Evolutionary conservation across 2,888 invertebrate genomes (phyloP).

Genomic region (Nomada ferruginata): DNA sequence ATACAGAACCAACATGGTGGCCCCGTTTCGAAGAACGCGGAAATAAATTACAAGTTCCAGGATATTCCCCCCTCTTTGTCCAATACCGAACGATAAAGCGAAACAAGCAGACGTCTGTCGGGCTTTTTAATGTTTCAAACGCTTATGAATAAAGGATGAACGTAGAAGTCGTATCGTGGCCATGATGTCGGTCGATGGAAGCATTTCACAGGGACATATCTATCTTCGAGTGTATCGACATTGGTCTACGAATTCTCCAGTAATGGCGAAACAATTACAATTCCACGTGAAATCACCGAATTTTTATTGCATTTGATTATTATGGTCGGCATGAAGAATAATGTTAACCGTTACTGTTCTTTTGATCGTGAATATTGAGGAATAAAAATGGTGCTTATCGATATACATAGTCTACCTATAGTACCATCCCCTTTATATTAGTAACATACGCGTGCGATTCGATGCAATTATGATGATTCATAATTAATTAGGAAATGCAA

Average conservation of each 20-base stretch:
- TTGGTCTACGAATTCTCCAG: neutral
- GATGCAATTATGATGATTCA: too few species aligned
- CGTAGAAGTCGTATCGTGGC: slow-evolving; percentile 23
- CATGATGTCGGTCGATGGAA: slow-evolving; percentile 32
- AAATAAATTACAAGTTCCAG: neutral
- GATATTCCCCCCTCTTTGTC: neutral
- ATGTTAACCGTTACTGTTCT: too few species aligned
- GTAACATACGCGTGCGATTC: too few species aligned
- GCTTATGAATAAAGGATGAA: slow-evolving; percentile 55
- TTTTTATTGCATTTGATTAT: too few species aligned
- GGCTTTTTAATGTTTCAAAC: slow-evolving; percentile 51
- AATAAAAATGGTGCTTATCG: too few species aligned
- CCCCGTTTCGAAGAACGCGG: neutral
- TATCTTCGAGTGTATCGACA: neutral
- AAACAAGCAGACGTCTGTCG: slow-evolving; percentile 1
- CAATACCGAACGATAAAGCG: neutral
- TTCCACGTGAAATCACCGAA: too few species aligned
- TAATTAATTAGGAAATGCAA: too few species aligned
- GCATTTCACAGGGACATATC: slow-evolving; percentile 35
- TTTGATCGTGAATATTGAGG: too few species aligned
- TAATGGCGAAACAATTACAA: neutral
- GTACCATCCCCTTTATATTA: too few species aligned
- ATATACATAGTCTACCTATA: too few species aligned
- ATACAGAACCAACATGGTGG: neutral
- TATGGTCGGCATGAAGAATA: too few species aligned